Base-by-base conservation (phyloP, 2,888 invertebrate genomes). In the Camptogramma bilineatum region DNA sequence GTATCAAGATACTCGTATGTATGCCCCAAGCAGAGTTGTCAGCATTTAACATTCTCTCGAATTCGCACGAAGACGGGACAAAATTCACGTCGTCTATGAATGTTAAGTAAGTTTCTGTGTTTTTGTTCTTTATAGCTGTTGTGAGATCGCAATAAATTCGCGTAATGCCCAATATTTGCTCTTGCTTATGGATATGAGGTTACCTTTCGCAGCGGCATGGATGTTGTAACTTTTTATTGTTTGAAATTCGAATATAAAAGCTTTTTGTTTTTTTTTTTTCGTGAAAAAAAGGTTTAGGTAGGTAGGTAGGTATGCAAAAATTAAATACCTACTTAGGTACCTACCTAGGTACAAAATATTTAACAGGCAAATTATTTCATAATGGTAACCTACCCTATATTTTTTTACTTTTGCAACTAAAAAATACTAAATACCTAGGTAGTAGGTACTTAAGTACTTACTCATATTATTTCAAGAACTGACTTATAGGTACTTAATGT, bases 21-120 rank as follows among this genome's bases (percentile, higher is more conserved):
- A 39, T 39, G 61, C 52, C 52, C 13, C 47, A 21, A 52, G 65
- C 57, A 57, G 52, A 56, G 61, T 48, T 63, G 68, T 73, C 74
- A 69, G 63, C 68, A 72, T 70, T 71, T 55, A 63, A 66, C 71
- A 69, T 55, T 64, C 68, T 52, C 63, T 68, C 50, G 58, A 68
- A 71, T 68, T 70, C 67, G 57, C 64, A 60, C 65, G 62, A 42
- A 66, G 64, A 57, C 51, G 67, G 63, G 71, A 71, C 66, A 69
- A 78, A 77, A 70, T 79, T 72, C 64, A 71, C 73, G 72, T 64
- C 66, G 55, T 57, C 71, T 66, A 60, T 59, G 68, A 76, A 77
- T 74, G 69, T 62, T 70, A 78, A 77, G 74, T 75, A 74, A 69
- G 55, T 69, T 71, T 75, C 70, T 60, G 63, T 73, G 72, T 73